Evolutionary conservation across 2,888 invertebrate species (phyloP), one percentile per base, ranked within the genome.

Genomic region (Halocaridina rubra): DNA sequence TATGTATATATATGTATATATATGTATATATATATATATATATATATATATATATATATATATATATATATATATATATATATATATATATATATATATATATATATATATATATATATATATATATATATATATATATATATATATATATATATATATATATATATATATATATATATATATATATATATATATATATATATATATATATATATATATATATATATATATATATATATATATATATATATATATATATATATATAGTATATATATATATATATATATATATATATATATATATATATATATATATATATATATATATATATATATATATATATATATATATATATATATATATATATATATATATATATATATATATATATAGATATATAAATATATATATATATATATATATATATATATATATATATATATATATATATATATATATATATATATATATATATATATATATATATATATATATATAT

Each of bases 11-110:
- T n/a, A n/a, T n/a, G 33, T 29, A 72, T 16, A 39, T 33, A 39
- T 46, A 13, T 72, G 24, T 32, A 32, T 0, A 30, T 22, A 30
- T 3, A 71, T 3, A 71, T 32, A 30, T 10, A 16, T 19, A 4
- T 71, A 16, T 16, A 71, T 71, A 71, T 71, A 71, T 71, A 71
- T 71, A 71, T 71, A 71, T 71, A 71, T 71, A 71, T 71, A 71
- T 71, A 71, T 71, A 71, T 71, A 71, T 71, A 71, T 71, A 71
- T 71, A 71, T 71, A 71, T 30, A 71, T 32, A 71, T 71, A 71
- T 71, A 71, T 71, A 71, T 32, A 32, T 71, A 30, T 71, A 32
- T 71, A 71, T 32, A 32, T 71, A 71, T 71, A 71, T 71, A 71
- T 71, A 32, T 32, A 71, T 71, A 32, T 32, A 71, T 71, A 32